Evolutionary conservation across 2,888 invertebrate genomes (phyloP).

Genomic region (Argyra leucocephala): DNA sequence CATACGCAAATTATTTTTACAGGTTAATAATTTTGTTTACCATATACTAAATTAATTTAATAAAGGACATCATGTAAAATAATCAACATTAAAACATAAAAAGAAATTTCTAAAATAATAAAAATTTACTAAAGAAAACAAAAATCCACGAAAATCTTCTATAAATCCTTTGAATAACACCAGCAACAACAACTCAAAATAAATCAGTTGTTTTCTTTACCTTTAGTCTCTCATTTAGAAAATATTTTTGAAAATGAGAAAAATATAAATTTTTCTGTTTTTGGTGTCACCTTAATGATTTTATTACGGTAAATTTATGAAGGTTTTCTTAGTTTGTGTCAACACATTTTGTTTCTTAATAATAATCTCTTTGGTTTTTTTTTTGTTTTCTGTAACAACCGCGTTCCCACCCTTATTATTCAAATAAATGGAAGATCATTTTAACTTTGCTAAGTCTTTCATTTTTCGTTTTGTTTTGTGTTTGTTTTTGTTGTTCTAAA

Average conservation of each 20-base stretch:
- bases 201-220: background rate
- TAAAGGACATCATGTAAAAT: too few relatives aligned
- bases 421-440: too few relatives aligned
- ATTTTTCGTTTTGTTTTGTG: too few relatives aligned
- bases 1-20: too few relatives aligned
- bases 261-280: background rate
- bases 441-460: too few relatives aligned
- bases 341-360: background rate
- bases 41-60: too few relatives aligned
- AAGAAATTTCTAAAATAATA: background rate
- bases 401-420: too few relatives aligned
- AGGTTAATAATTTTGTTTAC: too few relatives aligned
- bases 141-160: background rate
- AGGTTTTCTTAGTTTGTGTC: background rate
- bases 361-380: too few relatives aligned
- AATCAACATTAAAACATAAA: too few relatives aligned
- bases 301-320: slow-evolving; percentile 1
- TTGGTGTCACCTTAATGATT: slow-evolving; percentile 1
- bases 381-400: too few relatives aligned
- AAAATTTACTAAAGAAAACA: background rate
- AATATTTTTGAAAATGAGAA: background rate
- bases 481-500: too few relatives aligned
- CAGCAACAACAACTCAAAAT: background rate
- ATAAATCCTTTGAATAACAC: background rate
- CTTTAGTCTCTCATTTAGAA: background rate